These are phyloP conservation scores for Oegoconia quadripuncta DNA, from an alignment of 2,888 invertebrate genomes.

Conservation along the genomic window DNA sequence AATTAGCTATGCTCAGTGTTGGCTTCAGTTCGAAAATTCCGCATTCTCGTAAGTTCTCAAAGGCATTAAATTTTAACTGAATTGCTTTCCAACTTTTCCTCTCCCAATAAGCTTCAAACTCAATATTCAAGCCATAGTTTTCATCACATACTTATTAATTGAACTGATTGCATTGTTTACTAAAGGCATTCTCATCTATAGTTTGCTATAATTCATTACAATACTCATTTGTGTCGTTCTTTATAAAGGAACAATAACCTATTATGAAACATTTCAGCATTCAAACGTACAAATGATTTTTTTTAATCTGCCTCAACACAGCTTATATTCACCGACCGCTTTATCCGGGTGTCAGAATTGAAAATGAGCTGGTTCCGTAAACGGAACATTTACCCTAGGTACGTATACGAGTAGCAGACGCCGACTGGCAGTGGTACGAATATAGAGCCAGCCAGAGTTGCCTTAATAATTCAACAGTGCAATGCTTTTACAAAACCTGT, in stretches of 20 bases:
- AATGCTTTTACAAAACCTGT: slow-evolving; percentile 80
- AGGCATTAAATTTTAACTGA: slow-evolving; percentile 73
- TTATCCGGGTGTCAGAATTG: slow-evolving; percentile 73
- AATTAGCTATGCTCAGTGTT: slow-evolving; percentile 70
- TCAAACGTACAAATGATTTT: neutral
- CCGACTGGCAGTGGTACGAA: slow-evolving; percentile 56
- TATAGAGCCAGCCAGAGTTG: slow-evolving; percentile 65
- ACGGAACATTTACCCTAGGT: slow-evolving; percentile 49
- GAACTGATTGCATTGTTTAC: slow-evolving; percentile 30
- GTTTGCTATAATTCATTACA: too few species aligned
- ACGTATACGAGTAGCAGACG: slow-evolving; percentile 40
- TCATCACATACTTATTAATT: slow-evolving; percentile 52
- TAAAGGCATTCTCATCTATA: slow-evolving; percentile 19
- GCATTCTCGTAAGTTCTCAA: slow-evolving; percentile 65
- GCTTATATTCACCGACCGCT: slow-evolving; percentile 47
- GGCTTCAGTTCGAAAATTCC: slow-evolving; percentile 67
- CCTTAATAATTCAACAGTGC: slow-evolving; percentile 79
- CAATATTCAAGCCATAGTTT: slow-evolving; percentile 66
- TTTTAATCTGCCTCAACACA: slow-evolving; percentile 1
- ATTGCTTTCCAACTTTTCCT: slow-evolving; percentile 72
- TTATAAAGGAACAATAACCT: too few species aligned
- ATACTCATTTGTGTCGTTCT: too few species aligned
- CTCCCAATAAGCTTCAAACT: slow-evolving; percentile 61
- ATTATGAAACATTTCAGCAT: too few species aligned
- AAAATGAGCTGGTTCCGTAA: slow-evolving; percentile 67